These are phyloP conservation scores for Martes martes DNA, from an alignment of 2,113 vertebrate species.

Conservation along the genomic window DNA sequence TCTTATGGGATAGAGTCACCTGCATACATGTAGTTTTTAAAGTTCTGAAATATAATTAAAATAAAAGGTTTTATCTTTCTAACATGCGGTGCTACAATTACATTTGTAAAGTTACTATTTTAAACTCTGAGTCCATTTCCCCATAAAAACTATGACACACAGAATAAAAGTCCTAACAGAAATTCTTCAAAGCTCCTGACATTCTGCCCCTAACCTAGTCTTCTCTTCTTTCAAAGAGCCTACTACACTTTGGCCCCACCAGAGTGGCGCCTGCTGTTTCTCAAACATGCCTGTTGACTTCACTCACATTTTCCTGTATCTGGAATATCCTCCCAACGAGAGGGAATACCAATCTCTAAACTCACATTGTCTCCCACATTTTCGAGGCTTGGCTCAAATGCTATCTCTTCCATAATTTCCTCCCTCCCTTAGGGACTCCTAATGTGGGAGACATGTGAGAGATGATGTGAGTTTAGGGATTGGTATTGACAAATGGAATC, in stretches of 20 bases:
- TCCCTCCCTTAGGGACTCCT: not conserved
- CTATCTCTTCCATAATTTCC: not conserved
- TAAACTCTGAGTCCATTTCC: slow-evolving; percentile 1
- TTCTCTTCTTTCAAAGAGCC: not conserved
- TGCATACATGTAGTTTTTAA: not conserved
- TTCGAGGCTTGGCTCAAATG: not conserved
- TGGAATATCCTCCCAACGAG: not conserved
- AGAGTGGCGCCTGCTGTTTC: not conserved
- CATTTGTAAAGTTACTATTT: not conserved
- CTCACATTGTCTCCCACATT: not conserved
- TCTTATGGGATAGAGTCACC: not conserved
- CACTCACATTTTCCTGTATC: not conserved
- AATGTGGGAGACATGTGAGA: no score
- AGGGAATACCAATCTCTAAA: slow-evolving; percentile 2
- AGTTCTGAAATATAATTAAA: not conserved
- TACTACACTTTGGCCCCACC: not conserved
- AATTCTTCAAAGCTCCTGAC: not conserved
- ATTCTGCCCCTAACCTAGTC: not conserved
- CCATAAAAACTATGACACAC: not conserved
- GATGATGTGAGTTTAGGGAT: no score
- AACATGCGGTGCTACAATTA: not conserved
- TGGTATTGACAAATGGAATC: not conserved
- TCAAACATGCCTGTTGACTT: slow-evolving; percentile 25
- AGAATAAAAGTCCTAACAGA: slow-evolving; percentile 40
- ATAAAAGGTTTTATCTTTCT: slow-evolving; percentile 6